A percentile compares a stretch with the other conserved stretches of the same genome.
Conservation (phyloP, 2,113 vertebrate species). For the Bucco capensis region DNA sequence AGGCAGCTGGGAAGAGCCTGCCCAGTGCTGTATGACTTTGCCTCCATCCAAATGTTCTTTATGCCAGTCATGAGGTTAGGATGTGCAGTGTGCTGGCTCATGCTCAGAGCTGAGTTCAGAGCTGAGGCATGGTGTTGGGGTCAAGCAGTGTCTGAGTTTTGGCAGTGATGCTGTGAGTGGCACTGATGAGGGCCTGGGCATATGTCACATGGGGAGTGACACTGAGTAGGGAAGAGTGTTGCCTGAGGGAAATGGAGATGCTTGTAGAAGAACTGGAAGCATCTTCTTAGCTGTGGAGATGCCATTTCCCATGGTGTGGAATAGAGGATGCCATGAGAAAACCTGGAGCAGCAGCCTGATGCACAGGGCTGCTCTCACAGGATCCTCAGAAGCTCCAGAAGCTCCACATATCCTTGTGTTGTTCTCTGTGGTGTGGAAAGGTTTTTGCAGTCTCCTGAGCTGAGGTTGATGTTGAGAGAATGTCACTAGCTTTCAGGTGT, state of each 20-base stretch:
- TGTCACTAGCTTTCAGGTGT: background rate
- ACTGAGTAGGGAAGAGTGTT: background rate
- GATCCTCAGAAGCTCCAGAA: too few relatives aligned
- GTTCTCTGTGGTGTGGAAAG: background rate
- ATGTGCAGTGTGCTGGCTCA: background rate
- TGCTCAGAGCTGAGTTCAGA: background rate
- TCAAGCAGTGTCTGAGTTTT: background rate
- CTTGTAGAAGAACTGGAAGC: background rate
- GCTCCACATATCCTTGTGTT: background rate
- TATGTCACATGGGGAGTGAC: background rate
- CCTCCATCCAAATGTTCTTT: background rate
- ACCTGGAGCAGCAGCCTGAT: background rate
- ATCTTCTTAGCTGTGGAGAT: background rate
- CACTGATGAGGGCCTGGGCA: background rate
- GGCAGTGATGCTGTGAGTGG: too few relatives aligned
- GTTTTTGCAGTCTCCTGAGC: background rate
- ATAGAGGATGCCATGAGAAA: background rate
- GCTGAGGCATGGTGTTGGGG: background rate
- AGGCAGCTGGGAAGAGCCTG: background rate
- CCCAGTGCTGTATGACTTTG: background rate
- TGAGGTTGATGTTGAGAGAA: fast-evolving
- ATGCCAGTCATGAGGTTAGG: too few relatives aligned
- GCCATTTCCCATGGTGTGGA: background rate
- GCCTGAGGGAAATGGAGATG: background rate
- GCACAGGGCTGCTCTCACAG: background rate